These are phyloP conservation scores for Botia kubotai DNA, from an alignment of 2,797 vertebrate genomes.

Conservation along the genomic window DNA sequence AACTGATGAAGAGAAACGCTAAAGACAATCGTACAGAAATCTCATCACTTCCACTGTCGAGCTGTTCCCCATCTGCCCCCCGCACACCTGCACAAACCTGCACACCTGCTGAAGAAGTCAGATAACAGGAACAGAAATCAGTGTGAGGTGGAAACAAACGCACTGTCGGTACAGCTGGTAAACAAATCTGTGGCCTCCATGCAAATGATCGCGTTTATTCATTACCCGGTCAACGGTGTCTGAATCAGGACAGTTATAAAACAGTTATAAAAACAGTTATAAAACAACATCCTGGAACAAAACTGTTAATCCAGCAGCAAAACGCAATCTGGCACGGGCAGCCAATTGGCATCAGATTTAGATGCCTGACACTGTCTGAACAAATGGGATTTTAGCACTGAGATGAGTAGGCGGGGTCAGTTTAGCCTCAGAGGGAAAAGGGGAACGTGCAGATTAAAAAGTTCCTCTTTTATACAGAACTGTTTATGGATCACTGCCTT, in stretches of 20 bases:
- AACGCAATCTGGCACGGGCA: conserved; percentile 76
- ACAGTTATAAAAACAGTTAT: no score
- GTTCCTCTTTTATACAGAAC: conserved; percentile 43
- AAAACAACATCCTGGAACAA: conserved; percentile 65
- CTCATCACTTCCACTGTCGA: conserved; percentile 42
- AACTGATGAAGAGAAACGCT: conserved; percentile 27
- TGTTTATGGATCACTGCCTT: conserved; percentile 16
- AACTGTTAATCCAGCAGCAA: conserved; percentile 62
- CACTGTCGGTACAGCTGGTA: conserved; percentile 68
- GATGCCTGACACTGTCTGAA: conserved; percentile 60
- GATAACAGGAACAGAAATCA: conserved; percentile 72
- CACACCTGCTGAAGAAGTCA: neutral
- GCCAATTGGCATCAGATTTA: conserved; percentile 56
- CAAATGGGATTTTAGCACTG: conserved; percentile 75
- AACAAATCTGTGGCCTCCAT: conserved; percentile 84
- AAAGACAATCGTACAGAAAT: conserved; percentile 33
- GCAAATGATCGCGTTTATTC: conserved; percentile 76
- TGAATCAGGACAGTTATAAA: conserved; percentile 64
- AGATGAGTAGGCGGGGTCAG: conserved; percentile 15
- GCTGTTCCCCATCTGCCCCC: conserved; percentile 22
- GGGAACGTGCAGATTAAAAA: conserved; percentile 27
- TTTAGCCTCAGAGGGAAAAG: conserved; percentile 60
- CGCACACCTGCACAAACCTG: neutral
- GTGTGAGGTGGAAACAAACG: conserved; percentile 65
- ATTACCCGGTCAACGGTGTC: conserved; percentile 64